Base-by-base conservation (phyloP, 2,888 invertebrate species). In the Cyclophora albipunctata region DNA sequence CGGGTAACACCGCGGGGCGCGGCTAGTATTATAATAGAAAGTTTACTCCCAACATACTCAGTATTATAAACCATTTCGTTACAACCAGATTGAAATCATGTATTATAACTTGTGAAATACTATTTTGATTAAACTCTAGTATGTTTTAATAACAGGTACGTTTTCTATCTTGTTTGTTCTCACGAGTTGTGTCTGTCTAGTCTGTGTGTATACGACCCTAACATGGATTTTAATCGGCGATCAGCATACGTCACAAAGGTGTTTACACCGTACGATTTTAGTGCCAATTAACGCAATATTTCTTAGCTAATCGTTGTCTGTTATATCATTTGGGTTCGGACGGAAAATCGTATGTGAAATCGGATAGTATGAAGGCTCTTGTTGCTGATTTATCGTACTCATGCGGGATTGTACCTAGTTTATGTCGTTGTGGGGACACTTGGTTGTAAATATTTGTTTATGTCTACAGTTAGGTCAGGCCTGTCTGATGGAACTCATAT, bases 151-250 rank as follows among this genome's bases (percentile, higher is more conserved):
- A 49, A 60, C 46, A 60, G 64, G 69, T 63, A 69, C 67, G 71
- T 68, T 64, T 64, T 69, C 68, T 72, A 64, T 62, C 63, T 60
- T 63, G 63, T 58, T 20, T 73, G 75, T 81, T 84, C 84, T 83
- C 84, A 83, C 84, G 83, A 78, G 74, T 63, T 60, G 70, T 67
- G 73, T 71, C 74, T 75, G 75, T 77, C 64, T 63, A 34, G 20
- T 43, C 62, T 67, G 65, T 65, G 66, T 67, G 62, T 66, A 70
- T 72, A 71, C 75, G 20, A 20, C 20, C 20, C 20, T 20, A 74
- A 78, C 81, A 75, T 79, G 79, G 76, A 79, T 81, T 82, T 78
- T 81, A 81, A 81, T 81, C 82, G 78, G 71, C 68, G 34, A 66
- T 43, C 43, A 43, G 33, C 43, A 43, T 71, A 73, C 71, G 78